These are phyloP conservation scores for Tribolium castaneum DNA, from an alignment of 1,140 invertebrate species.

Conservation along the genomic window DNA sequence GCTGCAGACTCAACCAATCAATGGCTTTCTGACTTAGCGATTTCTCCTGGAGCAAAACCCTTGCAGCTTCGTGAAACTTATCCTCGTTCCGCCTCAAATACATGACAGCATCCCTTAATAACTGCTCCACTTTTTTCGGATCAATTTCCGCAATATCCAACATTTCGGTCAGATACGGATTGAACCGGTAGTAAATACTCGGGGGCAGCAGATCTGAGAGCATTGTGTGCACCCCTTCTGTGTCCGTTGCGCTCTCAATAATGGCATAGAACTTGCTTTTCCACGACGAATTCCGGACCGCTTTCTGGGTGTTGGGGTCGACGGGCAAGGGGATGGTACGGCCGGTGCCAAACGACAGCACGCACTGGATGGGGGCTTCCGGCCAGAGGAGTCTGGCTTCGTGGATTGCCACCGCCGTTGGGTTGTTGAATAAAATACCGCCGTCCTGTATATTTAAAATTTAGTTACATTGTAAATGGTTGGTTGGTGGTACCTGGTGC, in stretches of 20 bases:
- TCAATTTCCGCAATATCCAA: slow-evolving; percentile 86
- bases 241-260: slow-evolving; percentile 91
- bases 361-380: slow-evolving; percentile 80
- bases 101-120: slow-evolving; percentile 77
- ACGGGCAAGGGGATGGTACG: slow-evolving; percentile 65
- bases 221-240: slow-evolving; percentile 86
- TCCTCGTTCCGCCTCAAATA: slow-evolving; percentile 84
- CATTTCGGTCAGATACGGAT: slow-evolving; percentile 89
- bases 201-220: slow-evolving; percentile 85
- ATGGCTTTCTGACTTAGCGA: slow-evolving; percentile 62
- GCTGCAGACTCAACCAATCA: slow-evolving; percentile 65
- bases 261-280: slow-evolving; percentile 87
- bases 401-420: slow-evolving; percentile 89
- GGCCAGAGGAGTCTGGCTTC: slow-evolving; percentile 91
- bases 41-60: slow-evolving; percentile 65
- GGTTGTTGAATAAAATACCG: slow-evolving; percentile 92
- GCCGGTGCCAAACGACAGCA: slow-evolving; percentile 92
- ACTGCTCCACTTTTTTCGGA: slow-evolving; percentile 72
- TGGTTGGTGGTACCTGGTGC: slow-evolving; percentile 74
- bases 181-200: slow-evolving; percentile 87
- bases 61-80: slow-evolving; percentile 73
- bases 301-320: slow-evolving; percentile 57
- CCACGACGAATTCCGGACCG: slow-evolving; percentile 70
- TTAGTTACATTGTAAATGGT: too few species aligned
- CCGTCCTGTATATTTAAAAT: slow-evolving; percentile 73